phyloP scores from a whole-genome alignment of 2,113 vertebrate genomes.

The Hucho hucho region DNA sequence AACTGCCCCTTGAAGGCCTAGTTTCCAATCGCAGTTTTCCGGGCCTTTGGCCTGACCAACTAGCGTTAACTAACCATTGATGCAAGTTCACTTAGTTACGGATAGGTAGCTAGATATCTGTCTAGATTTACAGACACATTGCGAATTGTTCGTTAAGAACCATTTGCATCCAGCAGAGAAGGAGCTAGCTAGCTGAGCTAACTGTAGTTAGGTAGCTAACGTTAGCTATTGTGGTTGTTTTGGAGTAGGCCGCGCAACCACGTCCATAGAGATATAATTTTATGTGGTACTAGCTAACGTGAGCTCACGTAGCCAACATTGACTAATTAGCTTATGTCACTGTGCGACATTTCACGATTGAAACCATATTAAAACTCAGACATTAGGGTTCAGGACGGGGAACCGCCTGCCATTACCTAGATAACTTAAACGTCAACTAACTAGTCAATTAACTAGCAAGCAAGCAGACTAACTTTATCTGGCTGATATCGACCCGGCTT shows the following conservation, averaged over 20 bases:
- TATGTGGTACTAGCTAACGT: too few species aligned
- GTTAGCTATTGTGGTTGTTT: neutral
- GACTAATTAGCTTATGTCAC: too few species aligned
- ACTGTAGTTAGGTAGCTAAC: neutral
- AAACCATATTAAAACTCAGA: too few species aligned
- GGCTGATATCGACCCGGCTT: too few species aligned
- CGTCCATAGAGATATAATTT: too few species aligned
- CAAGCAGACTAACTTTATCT: too few species aligned
- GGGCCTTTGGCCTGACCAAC: constrained; percentile 59
- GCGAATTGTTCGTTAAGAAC: neutral
- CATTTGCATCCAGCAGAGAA: neutral
- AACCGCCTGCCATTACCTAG: neutral
- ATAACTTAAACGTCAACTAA: neutral
- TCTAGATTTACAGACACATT: neutral
- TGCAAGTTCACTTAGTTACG: neutral
- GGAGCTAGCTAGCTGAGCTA: neutral
- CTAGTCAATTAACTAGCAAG: neutral
- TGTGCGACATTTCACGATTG: too few species aligned
- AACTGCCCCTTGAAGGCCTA: constrained; percentile 46
- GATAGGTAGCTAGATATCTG: neutral
- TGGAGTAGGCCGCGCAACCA: too few species aligned
- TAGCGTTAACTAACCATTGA: neutral
- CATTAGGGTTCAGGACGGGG: too few species aligned
- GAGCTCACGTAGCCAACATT: too few species aligned
- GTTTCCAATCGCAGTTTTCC: constrained; percentile 73